Evolutionary conservation across 2,797 vertebrate genomes (phyloP), one percentile per base, ranked within the genome.

Genomic region (Macropus fuliginosus): DNA sequence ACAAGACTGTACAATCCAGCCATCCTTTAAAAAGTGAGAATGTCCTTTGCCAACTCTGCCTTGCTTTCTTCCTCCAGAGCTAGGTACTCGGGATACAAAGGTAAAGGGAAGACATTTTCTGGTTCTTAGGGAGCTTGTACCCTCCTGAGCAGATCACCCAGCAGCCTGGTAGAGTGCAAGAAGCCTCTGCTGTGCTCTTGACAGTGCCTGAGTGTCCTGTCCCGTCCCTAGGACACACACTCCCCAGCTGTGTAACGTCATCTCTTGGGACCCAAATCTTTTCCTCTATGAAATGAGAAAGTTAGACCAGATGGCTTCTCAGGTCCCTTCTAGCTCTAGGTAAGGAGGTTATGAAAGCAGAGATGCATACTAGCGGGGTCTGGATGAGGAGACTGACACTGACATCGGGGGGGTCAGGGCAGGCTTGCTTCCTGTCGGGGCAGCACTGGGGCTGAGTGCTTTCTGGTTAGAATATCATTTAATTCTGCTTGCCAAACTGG

Each of bases 341-440:
- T 24, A 3, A 87, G 74, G 21, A 87, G 3, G 21, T 27, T 28
- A 1, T 46, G 74, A 46, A 87, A 46, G 74, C 40, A 81, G 8
- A 9, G 3, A 2, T 0, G 2, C 27, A 4, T 87, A 24, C 11
- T 27, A 9, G 74, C 28, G 40, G 2, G 1, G 9, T 27, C 11
- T 87, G 40, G 40, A 9, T 40, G 66, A 9, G 6, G 66, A 81
- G n/a, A 8, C n/a, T 46, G 18, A 27, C 3, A 4, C 9, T 46
- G 11, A 46, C 21, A 24, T 27, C 66, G 4, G 40, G 40, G 74
- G 74, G 18, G 12, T 9, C 8, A 8, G 74, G 40, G 74, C 27
- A 46, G 74, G 21, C 21, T 27, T 46, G 74, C n/a, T 81, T 81
- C 66, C n/a, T 46, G 66, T 40, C 3, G 66, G 66, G 66, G 66